Base-by-base conservation (phyloP, 2,888 invertebrate species). In the Agrotis exclamationis region DNA sequence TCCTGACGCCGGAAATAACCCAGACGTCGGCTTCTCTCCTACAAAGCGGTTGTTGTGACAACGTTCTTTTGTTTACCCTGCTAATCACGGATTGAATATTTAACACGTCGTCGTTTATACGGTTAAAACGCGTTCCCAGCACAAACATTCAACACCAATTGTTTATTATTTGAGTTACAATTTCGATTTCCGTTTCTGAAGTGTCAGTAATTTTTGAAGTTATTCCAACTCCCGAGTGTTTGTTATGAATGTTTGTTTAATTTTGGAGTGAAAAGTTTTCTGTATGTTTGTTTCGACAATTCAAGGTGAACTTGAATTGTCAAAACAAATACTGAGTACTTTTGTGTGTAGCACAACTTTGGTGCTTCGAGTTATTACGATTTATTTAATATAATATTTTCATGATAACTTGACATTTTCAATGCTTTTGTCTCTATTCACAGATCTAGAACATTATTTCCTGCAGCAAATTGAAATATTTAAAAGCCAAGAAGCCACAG, bases 1-100 rank as follows among this genome's bases (percentile, higher is more conserved):
- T 77, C 75, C 76, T 74, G 75, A 67, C 68, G 70, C 74, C 84
- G 85, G 85, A 85, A 80, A 85, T 84, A 73, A 82, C 70, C 74
- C 84, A 85, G 85, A 85, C 82, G 70, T 47, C 69, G 70, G 59
- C 62, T 74, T 47, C 63, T 57, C 54, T 66, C 54, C 59, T 48
- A 68, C 64, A 78, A 75, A 76, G 74, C 54, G n/a, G 39, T 81
- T 70, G 76, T 65, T 59, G 80, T 80, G 70, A 73, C 72, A 76
- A 54, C 53, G 54, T n/a, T 72, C 71, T 80, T 80, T 76, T 82
- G 80, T 84, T 82, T 85, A 79, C 68, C 54, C 28, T 56, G 74
- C 68, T 85, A 80, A 83, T 85, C 80, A 80, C 70, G 58, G 66
- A 76, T 80, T 74, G 80, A 82, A 83, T 80, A 79, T 80, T 82